These are phyloP conservation scores for Argyra leucocephala DNA, from an alignment of 2,888 invertebrate genomes.

Conservation along the genomic window DNA sequence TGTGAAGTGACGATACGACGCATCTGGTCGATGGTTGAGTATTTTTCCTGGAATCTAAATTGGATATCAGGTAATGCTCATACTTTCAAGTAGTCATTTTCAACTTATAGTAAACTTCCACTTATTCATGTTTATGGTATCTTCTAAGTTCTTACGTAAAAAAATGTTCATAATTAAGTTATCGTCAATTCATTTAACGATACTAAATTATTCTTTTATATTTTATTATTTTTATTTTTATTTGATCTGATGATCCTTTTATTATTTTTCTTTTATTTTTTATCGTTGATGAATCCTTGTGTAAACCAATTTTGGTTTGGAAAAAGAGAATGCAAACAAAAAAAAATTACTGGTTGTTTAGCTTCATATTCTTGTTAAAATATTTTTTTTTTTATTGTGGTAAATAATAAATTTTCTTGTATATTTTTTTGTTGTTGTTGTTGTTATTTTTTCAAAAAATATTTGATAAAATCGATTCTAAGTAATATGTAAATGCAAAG, in stretches of 20 bases:
- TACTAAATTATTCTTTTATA: too few species aligned
- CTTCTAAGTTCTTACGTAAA: too few species aligned
- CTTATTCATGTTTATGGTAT: too few species aligned
- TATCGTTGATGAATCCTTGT: neutral
- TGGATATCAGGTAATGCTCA: too few species aligned
- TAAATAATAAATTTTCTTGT: conserved; percentile 1
- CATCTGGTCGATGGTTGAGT: too few species aligned
- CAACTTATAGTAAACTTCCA: too few species aligned
- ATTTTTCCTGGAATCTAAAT: too few species aligned
- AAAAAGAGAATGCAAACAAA: neutral
- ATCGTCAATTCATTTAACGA: too few species aligned
- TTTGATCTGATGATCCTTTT: neutral
- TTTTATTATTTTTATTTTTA: neutral
- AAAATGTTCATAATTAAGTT: too few species aligned
- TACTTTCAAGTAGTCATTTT: too few species aligned
- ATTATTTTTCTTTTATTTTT: neutral
- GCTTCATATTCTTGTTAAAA: neutral
- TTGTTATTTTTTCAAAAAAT: too few species aligned
- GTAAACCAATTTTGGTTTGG: neutral
- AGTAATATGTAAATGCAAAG: neutral
- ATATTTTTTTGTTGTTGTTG: neutral
- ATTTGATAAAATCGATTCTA: neutral
- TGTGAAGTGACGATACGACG: too few species aligned
- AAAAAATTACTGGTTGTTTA: neutral
- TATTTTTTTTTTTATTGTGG: neutral